Evolutionary conservation across 2,888 invertebrate species (phyloP), one percentile per base, ranked within the genome.

Genomic region (Ormyrus pomaceus): DNA sequence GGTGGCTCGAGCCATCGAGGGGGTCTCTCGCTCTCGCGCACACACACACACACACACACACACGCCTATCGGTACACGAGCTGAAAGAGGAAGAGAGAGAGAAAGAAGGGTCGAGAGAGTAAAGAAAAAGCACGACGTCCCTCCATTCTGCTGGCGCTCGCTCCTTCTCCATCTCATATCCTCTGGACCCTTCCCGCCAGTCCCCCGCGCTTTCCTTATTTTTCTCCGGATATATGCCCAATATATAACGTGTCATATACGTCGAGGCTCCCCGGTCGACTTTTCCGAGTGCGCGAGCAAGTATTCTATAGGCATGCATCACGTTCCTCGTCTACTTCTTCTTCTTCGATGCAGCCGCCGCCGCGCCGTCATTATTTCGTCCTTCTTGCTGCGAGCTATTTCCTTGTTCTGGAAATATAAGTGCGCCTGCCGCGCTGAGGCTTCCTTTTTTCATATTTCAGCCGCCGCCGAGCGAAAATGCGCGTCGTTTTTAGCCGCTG

Each of bases 91-190:
- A 68, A 66, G 76, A 79, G 81, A 80, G 79, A 83, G 82, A 83
- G 82, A 86, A 83, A 86, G 85, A 85, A 85, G 86, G 86, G 86
- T 84, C 85, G 87, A 87, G 34, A 34, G 34, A 87, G 46, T 11
- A 50, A 74, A 65, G 86, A 88, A 85, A 86, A 87, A 68, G 59
- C 53, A 11, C 55, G 71, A 72, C 64, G 86, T 88, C 87, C 85
- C 86, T 86, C 87, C 61, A 66, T 76, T 80, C 55, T 80, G 51
- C n/a, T 65, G 50, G n/a, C 70, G 10, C 51, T 71, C 11, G 7
- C 50, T 53, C 72, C 3, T 19, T 46, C 13, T 68, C 59, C 51
- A 45, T 61, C 59, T 34, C 58, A 48, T 69, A 56, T 75, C 53
- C 58, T 58, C 80, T 80, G 70, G 58, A 72, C 76, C 72, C 71